Percentiles rank a stretch among this genome's conserved stretches.
These are phyloP conservation scores for Dendroctonus ponderosae DNA, from an alignment of 1,140 invertebrate genomes.

Conservation along the genomic window DNA sequence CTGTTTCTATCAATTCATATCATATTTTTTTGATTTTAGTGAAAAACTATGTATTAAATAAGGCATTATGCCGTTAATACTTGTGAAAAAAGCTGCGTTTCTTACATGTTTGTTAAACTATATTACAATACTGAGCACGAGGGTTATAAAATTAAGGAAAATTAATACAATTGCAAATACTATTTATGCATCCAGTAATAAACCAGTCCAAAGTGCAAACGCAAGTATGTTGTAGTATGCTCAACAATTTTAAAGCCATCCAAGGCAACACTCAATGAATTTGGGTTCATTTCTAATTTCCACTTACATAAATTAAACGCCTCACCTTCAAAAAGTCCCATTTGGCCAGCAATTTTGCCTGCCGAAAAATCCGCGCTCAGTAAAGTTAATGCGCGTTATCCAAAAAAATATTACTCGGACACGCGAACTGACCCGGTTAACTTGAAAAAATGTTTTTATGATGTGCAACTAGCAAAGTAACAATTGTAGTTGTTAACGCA, in stretches of 20 bases:
- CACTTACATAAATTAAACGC: neutral
- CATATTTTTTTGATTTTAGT: no score
- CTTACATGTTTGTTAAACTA: no score
- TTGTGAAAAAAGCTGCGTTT: no score
- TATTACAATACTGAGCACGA: no score
- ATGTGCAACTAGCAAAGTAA: slow-evolving; percentile 7
- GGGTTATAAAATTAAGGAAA: no score
- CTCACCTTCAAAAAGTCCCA: slow-evolving; percentile 28
- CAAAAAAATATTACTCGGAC: neutral
- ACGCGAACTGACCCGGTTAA: slow-evolving; percentile 27
- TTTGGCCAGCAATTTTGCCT: slow-evolving; percentile 8
- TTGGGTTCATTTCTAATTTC: no score
- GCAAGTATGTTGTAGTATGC: neutral
- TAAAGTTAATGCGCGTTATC: slow-evolving; percentile 3
- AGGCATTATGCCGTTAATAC: no score
- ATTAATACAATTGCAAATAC: no score
- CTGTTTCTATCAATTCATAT: no score
- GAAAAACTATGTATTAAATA: no score
- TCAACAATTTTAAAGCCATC: neutral
- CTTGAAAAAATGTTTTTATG: slow-evolving; percentile 17
- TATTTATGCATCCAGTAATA: no score
- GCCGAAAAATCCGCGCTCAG: neutral
- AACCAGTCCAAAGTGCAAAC: slow-evolving; percentile 1
- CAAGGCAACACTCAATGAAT: no score
- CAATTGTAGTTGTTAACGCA: slow-evolving; percentile 7